phyloP scores from a whole-genome alignment of 2,797 vertebrate species.

The Sparus aurata region DNA sequence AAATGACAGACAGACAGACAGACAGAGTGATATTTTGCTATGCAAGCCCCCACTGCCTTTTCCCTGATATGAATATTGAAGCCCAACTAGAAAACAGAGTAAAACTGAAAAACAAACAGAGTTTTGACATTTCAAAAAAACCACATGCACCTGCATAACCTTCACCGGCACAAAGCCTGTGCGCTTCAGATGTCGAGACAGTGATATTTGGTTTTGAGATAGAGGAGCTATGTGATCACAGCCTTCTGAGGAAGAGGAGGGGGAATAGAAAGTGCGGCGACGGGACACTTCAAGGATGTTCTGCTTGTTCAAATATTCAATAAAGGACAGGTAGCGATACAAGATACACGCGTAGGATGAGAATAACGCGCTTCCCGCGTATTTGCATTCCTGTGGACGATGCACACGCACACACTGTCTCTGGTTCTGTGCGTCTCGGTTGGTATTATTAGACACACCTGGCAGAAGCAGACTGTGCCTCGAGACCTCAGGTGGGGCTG shows the following conservation, averaged over 20 bases:
- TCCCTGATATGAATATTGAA: slow-evolving; percentile 56
- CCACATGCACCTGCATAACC: slow-evolving; percentile 60
- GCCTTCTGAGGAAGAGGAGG: slow-evolving; percentile 46
- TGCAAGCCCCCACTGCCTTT: slow-evolving; percentile 50
- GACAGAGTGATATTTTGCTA: slow-evolving; percentile 56
- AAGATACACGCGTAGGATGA: slow-evolving; percentile 21
- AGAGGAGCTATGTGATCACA: slow-evolving; percentile 61
- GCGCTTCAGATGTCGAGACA: slow-evolving; percentile 43
- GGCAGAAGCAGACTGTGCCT: slow-evolving; percentile 39
- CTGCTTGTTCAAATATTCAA: slow-evolving; percentile 77
- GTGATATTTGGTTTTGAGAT: slow-evolving; percentile 72
- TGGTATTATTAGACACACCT: slow-evolving; percentile 62
- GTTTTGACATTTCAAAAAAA: slow-evolving; percentile 65
- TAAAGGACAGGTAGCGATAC: slow-evolving; percentile 60
- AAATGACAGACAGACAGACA: slow-evolving; percentile 43
- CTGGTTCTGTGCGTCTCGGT: slow-evolving; percentile 15
- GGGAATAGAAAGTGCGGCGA: slow-evolving; percentile 43
- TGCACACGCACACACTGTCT: not conserved
- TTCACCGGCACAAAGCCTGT: slow-evolving; percentile 49
- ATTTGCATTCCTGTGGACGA: not conserved
- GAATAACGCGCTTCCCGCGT: slow-evolving; percentile 16
- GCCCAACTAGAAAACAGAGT: slow-evolving; percentile 3
- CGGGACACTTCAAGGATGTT: slow-evolving; percentile 62
- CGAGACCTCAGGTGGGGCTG: slow-evolving; percentile 67
- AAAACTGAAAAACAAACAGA: slow-evolving; percentile 62